Evolutionary conservation across 2,888 invertebrate species (phyloP).

Genomic region (Yponomeuta cagnagella): DNA sequence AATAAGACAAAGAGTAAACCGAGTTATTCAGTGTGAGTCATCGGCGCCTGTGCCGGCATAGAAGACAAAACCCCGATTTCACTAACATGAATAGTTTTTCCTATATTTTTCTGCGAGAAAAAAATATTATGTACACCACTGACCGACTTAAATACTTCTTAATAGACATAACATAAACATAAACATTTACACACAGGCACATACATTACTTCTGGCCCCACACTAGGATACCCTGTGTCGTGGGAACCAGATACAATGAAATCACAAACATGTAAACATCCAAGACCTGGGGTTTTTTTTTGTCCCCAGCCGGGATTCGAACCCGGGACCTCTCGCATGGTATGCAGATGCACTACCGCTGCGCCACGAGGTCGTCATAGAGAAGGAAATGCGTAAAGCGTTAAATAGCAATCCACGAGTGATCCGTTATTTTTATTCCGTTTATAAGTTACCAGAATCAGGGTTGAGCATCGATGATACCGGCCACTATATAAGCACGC

Average conservation of each 20-base stretch:
- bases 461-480: background rate
- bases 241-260: no score
- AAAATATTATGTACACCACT: background rate
- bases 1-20: slow-evolving; percentile 5
- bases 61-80: background rate
- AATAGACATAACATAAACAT: background rate
- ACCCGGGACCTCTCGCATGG: no score
- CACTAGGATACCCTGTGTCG: no score
- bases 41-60: slow-evolving; percentile 16
- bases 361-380: background rate
- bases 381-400: background rate
- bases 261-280: no score
- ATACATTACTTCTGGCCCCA: no score
- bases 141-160: background rate
- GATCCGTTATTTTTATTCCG: background rate
- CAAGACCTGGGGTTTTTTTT: no score
- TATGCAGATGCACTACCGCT: no score
- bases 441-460: background rate
- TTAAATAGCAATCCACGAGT: background rate
- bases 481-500: background rate
- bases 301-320: no score
- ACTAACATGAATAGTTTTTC: background rate
- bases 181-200: no score
- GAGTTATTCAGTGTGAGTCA: slow-evolving; percentile 63
- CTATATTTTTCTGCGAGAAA: background rate